Base-by-base conservation (phyloP, 1,140 invertebrate genomes). In the honey bee (Apis mellifera) region DNA sequence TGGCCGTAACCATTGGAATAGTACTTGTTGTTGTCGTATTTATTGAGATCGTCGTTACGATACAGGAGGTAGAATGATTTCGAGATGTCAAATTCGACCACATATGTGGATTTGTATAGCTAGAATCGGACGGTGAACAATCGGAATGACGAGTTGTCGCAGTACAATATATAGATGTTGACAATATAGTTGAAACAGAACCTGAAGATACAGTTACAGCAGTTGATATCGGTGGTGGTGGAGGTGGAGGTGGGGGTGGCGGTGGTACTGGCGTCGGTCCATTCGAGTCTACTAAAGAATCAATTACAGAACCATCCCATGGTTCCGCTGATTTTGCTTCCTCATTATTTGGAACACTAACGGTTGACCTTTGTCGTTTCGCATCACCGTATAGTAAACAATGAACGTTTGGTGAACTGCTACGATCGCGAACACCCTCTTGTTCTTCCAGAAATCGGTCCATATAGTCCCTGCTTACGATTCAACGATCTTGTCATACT, bases 381-480 rank as follows among this genome's bases (percentile, higher is more conserved):
- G 94, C 94, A 82, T 96, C 96, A 3, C 95, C 95, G 74, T 95
- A 96, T 9, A 96, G 90, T n/a, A 96, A 91, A 82, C 95, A 96
- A 88, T 96, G 95, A n/a, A 96, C 93, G 75, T 95, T 95, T 21
- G 95, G 95, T 17, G 95, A 95, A 68, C 95, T 94, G 74, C 94
- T 94, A 3, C 94, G 92, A 78, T 94, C 94, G 9, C 93, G 90
- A 9, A 94, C 94, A 55, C 93, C 94, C 78, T 96, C 96, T 91
- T 96, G 96, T 84, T 96, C 96, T 90, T 96, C 96, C 74, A 97
- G 91, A 89, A 97, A 97, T 84, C 96, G 94, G 90, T 97, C 96
- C 96, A 97, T 97, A 91, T 97, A 97, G 92, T 97, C 96, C 88
- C 94, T 94, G 88, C 83, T 91, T 91, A 86, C 89, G 50, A 84